These are phyloP conservation scores for Philereme transversata DNA, from an alignment of 2,888 invertebrate species.

Conservation along the genomic window DNA sequence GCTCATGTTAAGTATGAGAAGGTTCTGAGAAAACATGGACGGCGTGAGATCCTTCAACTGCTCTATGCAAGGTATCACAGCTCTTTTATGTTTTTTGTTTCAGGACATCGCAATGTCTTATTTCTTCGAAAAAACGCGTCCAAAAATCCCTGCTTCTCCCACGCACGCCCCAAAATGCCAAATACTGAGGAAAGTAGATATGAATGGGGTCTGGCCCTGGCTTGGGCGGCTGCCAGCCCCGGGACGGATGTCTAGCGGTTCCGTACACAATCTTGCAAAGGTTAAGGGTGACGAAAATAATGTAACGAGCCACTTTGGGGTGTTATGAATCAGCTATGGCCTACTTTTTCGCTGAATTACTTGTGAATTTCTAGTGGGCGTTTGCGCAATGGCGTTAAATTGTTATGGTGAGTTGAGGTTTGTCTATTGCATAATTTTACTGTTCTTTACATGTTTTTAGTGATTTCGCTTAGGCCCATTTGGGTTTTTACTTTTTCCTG, in stretches of 20 bases:
- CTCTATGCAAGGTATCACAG: neutral
- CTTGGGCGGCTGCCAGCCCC: conserved; percentile 34
- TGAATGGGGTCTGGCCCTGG: conserved; percentile 33
- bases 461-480: too few relatives aligned
- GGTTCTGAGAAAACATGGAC: too few relatives aligned
- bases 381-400: conserved; percentile 34
- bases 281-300: conserved; percentile 72
- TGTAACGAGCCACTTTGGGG: conserved; percentile 54
- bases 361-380: conserved; percentile 21
- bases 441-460: conserved; percentile 1
- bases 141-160: conserved; percentile 21
- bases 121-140: neutral
- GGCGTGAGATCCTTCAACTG: neutral
- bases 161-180: conserved; percentile 26
- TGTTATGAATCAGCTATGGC: conserved; percentile 45
- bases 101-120: neutral
- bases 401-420: conserved; percentile 11
- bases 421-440: conserved; percentile 17
- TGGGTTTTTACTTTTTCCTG: too few relatives aligned
- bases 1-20: too few relatives aligned
- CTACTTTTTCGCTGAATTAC: conserved; percentile 32
- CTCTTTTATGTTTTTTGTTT: neutral
- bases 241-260: conserved; percentile 33
- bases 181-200: conserved; percentile 32
- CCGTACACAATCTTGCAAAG: conserved; percentile 55